Evolutionary conservation across 1,140 invertebrate species (phyloP).

Genomic region (Lysiphlebus fabarum): DNA sequence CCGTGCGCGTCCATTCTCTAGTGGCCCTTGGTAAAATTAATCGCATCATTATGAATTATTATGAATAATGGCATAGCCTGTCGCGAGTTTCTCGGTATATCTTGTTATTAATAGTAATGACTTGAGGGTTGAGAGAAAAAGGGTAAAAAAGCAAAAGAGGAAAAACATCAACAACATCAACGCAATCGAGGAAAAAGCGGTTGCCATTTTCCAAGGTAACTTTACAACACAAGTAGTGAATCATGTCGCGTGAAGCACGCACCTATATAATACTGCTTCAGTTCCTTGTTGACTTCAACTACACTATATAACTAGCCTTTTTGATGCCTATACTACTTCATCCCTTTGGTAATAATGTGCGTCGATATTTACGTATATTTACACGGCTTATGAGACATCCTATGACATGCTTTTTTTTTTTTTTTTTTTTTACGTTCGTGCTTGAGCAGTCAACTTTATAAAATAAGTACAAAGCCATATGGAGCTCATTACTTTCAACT

Average conservation of each 20-base stretch:
- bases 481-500: neutral
- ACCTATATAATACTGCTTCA: slow-evolving; percentile 29
- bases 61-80: slow-evolving; percentile 36
- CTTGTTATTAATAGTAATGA: slow-evolving; percentile 47
- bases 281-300: slow-evolving; percentile 22
- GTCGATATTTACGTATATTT: slow-evolving; percentile 18
- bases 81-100: slow-evolving; percentile 35
- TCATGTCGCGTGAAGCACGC: slow-evolving; percentile 48
- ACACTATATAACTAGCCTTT: slow-evolving; percentile 6
- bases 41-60: slow-evolving; percentile 42
- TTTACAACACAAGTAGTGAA: slow-evolving; percentile 16
- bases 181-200: too few species aligned
- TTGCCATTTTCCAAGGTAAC: too few species aligned
- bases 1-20: too few species aligned
- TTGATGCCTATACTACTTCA: neutral
- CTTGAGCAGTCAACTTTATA: neutral
- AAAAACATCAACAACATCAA: neutral
- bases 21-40: slow-evolving; percentile 32
- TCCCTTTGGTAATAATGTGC: slow-evolving; percentile 11
- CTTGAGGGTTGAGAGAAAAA: slow-evolving; percentile 25
- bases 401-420: neutral
- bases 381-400: too few species aligned
- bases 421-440: slow-evolving; percentile 16
- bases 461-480: too few species aligned
- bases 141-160: neutral